A percentile compares a stretch with the other conserved stretches of the same genome.
These are phyloP conservation scores for Spodoptera litura DNA, from an alignment of 1,140 invertebrate species.

Conservation along the genomic window DNA sequence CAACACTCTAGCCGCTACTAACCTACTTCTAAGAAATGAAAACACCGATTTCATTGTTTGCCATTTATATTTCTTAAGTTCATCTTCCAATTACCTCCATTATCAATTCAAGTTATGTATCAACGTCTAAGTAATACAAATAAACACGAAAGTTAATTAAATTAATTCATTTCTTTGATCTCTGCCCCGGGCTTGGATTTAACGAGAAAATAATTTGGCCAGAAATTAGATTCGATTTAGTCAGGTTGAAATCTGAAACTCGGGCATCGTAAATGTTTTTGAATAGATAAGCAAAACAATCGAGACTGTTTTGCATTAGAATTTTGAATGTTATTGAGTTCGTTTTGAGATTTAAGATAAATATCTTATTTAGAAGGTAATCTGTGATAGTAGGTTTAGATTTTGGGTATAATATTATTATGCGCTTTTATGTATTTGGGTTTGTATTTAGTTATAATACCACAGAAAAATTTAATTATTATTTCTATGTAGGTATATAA, in stretches of 20 bases:
- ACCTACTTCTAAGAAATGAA: too few relatives aligned
- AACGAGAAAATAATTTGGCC: constrained; percentile 53
- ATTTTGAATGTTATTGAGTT: constrained; percentile 2
- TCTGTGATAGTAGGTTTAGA: too few relatives aligned
- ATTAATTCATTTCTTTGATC: constrained; percentile 54
- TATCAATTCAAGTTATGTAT: neutral
- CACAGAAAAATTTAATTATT: too few relatives aligned
- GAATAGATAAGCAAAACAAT: constrained; percentile 44
- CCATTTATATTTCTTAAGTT: too few relatives aligned
- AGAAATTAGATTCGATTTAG: constrained; percentile 47
- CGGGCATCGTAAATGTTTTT: constrained; percentile 37
- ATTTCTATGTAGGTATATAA: too few relatives aligned
- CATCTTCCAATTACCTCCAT: neutral
- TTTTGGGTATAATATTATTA: too few relatives aligned
- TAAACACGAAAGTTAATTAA: constrained; percentile 54
- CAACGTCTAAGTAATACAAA: constrained; percentile 17
- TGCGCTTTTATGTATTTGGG: too few relatives aligned
- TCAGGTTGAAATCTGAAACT: constrained; percentile 42
- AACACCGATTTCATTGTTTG: too few relatives aligned
- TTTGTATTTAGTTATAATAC: too few relatives aligned
- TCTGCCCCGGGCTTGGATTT: constrained; percentile 42
- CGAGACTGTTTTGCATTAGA: constrained; percentile 28
- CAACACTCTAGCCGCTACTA: too few relatives aligned
- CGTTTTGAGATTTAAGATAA: neutral
- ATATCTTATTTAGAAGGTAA: neutral